Percentiles rank a stretch among this genome's conserved stretches.
These are phyloP conservation scores for Schizopygopsis malacanthus DNA, from an alignment of 2,797 vertebrate genomes.

Conservation along the genomic window DNA sequence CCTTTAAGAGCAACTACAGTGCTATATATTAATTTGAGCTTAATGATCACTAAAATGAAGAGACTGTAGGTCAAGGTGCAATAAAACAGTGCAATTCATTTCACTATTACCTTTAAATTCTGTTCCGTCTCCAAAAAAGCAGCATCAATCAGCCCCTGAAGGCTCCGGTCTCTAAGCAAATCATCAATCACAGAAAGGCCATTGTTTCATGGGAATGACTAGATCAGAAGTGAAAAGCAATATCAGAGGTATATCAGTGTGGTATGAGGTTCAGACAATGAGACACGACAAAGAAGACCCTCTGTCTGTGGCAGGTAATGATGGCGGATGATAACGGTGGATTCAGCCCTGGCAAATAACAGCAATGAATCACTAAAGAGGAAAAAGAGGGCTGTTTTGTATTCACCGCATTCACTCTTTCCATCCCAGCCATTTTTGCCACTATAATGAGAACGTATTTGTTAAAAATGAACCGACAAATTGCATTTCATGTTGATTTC, in stretches of 20 bases:
- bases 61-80: background rate
- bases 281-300: conserved; percentile 70
- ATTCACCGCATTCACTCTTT: conserved; percentile 45
- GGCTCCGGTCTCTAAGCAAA: conserved; percentile 66
- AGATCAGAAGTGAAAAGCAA: conserved; percentile 80
- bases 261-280: conserved; percentile 69
- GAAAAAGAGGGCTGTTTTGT: conserved; percentile 40
- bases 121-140: background rate
- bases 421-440: conserved; percentile 33
- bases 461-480: conserved; percentile 35
- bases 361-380: conserved; percentile 50
- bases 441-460: conserved; percentile 36
- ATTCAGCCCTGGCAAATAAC: conserved; percentile 72
- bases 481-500: conserved; percentile 45
- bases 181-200: conserved; percentile 70
- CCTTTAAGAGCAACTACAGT: background rate
- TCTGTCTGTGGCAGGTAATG: conserved; percentile 69
- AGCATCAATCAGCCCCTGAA: conserved; percentile 41
- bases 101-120: conserved; percentile 5
- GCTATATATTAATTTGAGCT: background rate
- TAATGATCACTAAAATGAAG: conserved; percentile 3
- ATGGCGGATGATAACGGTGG: conserved; percentile 68
- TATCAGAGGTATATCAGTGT: conserved; percentile 74
- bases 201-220: conserved; percentile 66
- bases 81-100: background rate